Evolutionary conservation across 2,113 vertebrate genomes (phyloP).

Genomic region (Datnioides undecimradiatus): DNA sequence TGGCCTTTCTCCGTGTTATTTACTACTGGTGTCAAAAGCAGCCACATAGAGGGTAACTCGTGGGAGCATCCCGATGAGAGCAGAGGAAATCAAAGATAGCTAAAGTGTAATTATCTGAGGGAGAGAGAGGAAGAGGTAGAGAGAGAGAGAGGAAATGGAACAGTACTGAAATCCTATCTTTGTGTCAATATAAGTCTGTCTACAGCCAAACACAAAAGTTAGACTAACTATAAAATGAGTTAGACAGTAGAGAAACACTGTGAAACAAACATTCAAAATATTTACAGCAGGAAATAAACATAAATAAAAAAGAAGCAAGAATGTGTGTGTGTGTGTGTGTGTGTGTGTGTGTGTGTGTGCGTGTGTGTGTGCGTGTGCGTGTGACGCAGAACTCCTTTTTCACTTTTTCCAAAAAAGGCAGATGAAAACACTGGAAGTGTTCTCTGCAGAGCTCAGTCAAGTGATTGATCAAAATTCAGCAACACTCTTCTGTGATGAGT

Average conservation of each 20-base stretch:
- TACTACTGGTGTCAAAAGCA: constrained; percentile 60
- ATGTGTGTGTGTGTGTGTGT: no score
- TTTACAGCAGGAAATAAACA: background rate
- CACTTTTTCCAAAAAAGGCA: background rate
- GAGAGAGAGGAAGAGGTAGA: constrained; percentile 9
- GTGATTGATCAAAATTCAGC: constrained; percentile 64
- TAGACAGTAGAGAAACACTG: background rate
- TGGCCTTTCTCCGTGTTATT: constrained; percentile 59
- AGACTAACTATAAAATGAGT: background rate
- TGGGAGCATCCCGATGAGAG: constrained; percentile 39
- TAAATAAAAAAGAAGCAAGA: background rate
- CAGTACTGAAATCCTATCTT: constrained; percentile 32
- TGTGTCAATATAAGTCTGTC: constrained; percentile 7
- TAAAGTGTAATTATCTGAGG: constrained; percentile 63
- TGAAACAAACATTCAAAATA: background rate
- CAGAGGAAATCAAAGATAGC: constrained; percentile 60
- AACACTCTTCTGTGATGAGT: constrained; percentile 55
- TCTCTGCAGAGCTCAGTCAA: constrained; percentile 23
- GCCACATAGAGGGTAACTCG: constrained; percentile 37
- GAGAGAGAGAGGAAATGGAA: background rate
- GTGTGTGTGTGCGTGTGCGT: no score
- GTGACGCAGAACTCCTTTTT: background rate
- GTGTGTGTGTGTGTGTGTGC: no score
- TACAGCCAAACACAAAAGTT: constrained; percentile 2
- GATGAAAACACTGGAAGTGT: constrained; percentile 9